These are phyloP conservation scores for Sigmodon hispidus DNA, from an alignment of 2,113 vertebrate genomes.

Conservation along the genomic window DNA sequence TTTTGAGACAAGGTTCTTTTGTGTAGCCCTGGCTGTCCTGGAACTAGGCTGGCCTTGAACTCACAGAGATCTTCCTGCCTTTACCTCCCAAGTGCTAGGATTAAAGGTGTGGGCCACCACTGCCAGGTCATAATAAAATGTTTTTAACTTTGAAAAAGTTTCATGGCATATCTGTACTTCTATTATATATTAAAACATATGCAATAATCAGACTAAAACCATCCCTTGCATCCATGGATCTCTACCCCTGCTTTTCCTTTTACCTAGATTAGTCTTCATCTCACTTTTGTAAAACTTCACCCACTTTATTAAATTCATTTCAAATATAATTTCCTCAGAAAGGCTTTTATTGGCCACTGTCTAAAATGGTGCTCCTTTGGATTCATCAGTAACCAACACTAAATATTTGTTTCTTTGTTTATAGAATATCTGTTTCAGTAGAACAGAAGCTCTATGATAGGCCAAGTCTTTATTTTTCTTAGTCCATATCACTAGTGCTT, in stretches of 20 bases:
- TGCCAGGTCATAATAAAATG: background rate
- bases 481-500: background rate
- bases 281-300: background rate
- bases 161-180: slow-evolving; percentile 27
- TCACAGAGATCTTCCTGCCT: background rate
- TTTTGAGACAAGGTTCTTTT: background rate
- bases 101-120: background rate
- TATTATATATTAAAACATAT: slow-evolving; percentile 42
- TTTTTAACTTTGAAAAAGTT: background rate
- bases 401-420: slow-evolving; percentile 53
- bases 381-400: slow-evolving; percentile 27
- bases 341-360: slow-evolving; percentile 44
- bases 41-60: background rate
- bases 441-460: slow-evolving; percentile 27
- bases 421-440: background rate
- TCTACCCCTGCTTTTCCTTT: slow-evolving; percentile 31
- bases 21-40: background rate
- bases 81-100: background rate
- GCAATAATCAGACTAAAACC: slow-evolving; percentile 11
- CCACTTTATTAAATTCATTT: slow-evolving; percentile 40
- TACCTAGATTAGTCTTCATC: slow-evolving; percentile 49
- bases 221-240: background rate
- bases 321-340: slow-evolving; percentile 12
- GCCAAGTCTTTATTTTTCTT: slow-evolving; percentile 47
- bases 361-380: background rate